Base-by-base conservation (phyloP, 2,888 invertebrate genomes). In the Phania funesta region DNA sequence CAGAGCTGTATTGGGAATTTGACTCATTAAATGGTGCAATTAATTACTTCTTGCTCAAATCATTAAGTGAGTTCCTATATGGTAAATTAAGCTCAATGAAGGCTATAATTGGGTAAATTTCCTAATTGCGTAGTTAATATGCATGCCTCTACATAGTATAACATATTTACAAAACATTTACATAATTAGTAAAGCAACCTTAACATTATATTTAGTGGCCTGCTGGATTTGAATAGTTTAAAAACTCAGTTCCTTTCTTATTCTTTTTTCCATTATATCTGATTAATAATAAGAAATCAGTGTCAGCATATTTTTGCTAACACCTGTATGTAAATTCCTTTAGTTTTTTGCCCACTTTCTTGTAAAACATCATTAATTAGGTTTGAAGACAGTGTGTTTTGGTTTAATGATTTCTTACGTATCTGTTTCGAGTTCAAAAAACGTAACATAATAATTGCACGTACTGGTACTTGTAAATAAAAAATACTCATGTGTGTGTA, bases 311-410 rank as follows among this genome's bases (percentile, higher is more conserved):
- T 20, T 60, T 46, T 52, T 13, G 26, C 2, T 4, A 44, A 13
- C 16, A 29, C 11, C 75, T 80, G 74, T 80, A 50, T 24, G 16
- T 3, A 56, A 77, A 64, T 64, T n/a, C n/a, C n/a, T n/a, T n/a
- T n/a, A n/a, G n/a, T n/a, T 78, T 26, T 26, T 26, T 3, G 26
- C 26, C 26, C 26, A 50, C 4, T 22, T 78, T 62, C 24, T 5
- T 70, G 54, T 11, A 65, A 70, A 81, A 64, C 52, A 70, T 80
- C 81, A 73, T 73, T 81, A 81, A 82, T 78, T 78, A 64, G 54
- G 68, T 74, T 78, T 67, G 62, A 77, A 78, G 81, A 74, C 81
- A 78, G 64, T 67, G 44, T 64, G 73, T 52, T 78, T 74, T 46
- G 81, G 77, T 78, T 78, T 74, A 74, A 74, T 74, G 74, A 78